Conservation (phyloP, 2,797 vertebrate genomes). For the Lagorchestes hirsutus region DNA sequence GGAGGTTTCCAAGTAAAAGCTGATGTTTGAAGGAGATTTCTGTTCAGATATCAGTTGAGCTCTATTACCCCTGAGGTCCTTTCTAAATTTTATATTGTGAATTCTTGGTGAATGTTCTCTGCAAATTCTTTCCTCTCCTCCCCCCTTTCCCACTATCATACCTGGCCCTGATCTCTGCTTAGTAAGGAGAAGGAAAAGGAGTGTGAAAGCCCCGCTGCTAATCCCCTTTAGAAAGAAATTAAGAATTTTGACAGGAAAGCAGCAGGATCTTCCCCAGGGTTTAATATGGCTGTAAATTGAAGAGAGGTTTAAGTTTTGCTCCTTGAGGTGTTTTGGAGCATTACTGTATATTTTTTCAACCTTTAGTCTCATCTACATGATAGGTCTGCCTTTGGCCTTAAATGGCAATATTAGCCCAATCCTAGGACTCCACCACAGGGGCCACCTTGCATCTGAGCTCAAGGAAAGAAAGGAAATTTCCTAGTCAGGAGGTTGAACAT, state of each 20-base stretch:
- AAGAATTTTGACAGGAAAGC: conserved; percentile 22
- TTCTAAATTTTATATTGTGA: background rate
- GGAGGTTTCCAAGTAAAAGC: background rate
- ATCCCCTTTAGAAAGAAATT: conserved; percentile 21
- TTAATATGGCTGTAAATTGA: background rate
- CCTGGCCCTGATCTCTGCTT: conserved; percentile 7
- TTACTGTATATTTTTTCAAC: conserved; percentile 32
- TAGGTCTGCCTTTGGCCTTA: background rate
- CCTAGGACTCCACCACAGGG: background rate
- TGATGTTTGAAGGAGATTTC: background rate
- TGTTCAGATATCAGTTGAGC: background rate
- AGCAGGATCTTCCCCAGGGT: conserved; percentile 3
- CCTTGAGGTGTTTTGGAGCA: background rate
- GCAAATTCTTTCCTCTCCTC: background rate
- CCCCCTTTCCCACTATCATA: background rate
- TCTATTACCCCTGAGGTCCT: background rate
- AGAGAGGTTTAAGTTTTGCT: background rate
- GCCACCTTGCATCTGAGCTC: conserved; percentile 36
- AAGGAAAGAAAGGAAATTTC: conserved; percentile 41
- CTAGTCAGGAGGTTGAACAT: conserved; percentile 38
- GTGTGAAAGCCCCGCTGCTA: conserved; percentile 7
- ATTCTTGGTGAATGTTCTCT: background rate
- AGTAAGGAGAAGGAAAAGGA: conserved; percentile 9
- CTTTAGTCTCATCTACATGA: background rate
- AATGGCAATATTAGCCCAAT: background rate